A percentile compares a stretch with the other conserved stretches of the same genome.
phyloP scores from a whole-genome alignment of 1,140 invertebrate species.

The Caenorhabditis remanei region DNA sequence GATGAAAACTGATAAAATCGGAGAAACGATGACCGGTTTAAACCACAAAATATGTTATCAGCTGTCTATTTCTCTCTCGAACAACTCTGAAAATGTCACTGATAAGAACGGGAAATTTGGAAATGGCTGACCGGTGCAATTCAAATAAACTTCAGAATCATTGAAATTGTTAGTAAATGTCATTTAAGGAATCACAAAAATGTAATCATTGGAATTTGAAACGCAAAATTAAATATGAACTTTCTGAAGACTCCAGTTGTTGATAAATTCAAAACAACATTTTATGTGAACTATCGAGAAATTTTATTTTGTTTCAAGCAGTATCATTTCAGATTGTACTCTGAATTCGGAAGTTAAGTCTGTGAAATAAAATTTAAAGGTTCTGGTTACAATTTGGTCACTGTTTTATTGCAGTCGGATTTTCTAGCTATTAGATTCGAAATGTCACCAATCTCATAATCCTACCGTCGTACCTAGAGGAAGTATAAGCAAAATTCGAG shows the following conservation, averaged over 20 bases:
- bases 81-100: background rate
- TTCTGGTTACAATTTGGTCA: no score
- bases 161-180: background rate
- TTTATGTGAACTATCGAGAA: no score
- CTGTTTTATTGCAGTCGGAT: no score
- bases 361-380: no score
- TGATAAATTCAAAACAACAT: no score
- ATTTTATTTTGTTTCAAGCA: no score
- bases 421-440: no score
- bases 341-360: no score
- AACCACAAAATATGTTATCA: conserved; percentile 6
- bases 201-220: background rate
- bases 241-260: background rate
- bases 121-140: conserved; percentile 30
- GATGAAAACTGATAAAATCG: background rate
- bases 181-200: background rate
- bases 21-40: background rate
- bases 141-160: conserved; percentile 28
- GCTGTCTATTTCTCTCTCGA: background rate
- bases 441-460: no score
- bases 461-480: no score
- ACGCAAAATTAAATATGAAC: background rate
- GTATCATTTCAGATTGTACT: no score
- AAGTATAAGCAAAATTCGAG: no score
- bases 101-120: background rate